Evolutionary conservation across 2,888 invertebrate species (phyloP).

Genomic region (Sicus ferrugineus): DNA sequence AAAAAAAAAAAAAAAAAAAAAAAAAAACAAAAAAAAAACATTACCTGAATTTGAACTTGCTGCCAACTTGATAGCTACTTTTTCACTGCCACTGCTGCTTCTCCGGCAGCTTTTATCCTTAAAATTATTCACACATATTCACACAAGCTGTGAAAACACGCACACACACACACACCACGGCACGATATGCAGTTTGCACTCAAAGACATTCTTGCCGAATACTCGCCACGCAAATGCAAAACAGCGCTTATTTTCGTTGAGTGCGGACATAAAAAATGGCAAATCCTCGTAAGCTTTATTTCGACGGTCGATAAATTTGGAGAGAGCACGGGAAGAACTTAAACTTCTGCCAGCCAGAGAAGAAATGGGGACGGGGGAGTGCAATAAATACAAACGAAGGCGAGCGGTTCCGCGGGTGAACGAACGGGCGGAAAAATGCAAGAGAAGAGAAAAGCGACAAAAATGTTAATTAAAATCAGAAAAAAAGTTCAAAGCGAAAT

Average conservation of each 20-base stretch:
- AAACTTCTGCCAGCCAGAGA: no score
- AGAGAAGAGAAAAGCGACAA: not conserved
- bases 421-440: not conserved
- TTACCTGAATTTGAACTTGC: not conserved
- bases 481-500: no score
- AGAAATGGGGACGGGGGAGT: not conserved
- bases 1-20: no score
- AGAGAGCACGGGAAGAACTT: slow-evolving; percentile 7
- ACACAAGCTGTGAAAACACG: not conserved
- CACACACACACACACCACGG: not conserved
- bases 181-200: slow-evolving; percentile 27
- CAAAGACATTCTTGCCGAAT: slow-evolving; percentile 21
- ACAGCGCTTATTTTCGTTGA: slow-evolving; percentile 4
- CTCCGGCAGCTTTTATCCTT: not conserved
- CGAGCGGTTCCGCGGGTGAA: not conserved
- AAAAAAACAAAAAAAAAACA: no score
- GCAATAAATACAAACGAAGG: not conserved
- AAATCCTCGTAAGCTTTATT: slow-evolving; percentile 37
- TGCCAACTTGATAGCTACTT: not conserved
- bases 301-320: slow-evolving; percentile 37
- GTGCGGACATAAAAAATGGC: slow-evolving; percentile 35
- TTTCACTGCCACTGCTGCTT: not conserved
- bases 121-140: not conserved
- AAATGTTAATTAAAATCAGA: no score
- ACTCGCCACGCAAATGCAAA: slow-evolving; percentile 13